Percentiles rank a stretch among this genome's conserved stretches.
phyloP scores from a whole-genome alignment of 2,797 vertebrate genomes.

The Margarornis squamiger region DNA sequence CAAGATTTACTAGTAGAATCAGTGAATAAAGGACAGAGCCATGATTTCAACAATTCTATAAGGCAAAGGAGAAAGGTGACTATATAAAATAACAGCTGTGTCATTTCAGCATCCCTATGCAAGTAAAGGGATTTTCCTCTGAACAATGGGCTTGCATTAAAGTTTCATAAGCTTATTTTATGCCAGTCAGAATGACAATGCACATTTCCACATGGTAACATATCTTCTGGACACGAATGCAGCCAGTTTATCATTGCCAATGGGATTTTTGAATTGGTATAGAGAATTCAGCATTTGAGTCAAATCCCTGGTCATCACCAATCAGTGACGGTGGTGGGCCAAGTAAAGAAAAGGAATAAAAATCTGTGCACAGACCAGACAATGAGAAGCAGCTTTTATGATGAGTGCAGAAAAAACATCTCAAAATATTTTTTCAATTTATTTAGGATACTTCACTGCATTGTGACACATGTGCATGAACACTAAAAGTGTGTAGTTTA shows the following conservation, averaged over 20 bases:
- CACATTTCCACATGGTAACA: background rate
- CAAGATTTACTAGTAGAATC: background rate
- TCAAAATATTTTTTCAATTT: background rate
- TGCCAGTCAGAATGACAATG: background rate
- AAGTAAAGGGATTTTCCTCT: background rate
- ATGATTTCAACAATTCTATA: background rate
- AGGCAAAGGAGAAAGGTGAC: background rate
- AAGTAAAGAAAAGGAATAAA: background rate
- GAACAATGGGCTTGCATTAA: background rate
- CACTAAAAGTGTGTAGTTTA: accelerated
- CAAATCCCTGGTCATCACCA: background rate
- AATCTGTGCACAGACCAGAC: background rate
- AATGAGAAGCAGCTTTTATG: background rate
- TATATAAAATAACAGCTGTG: background rate
- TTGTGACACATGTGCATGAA: accelerated
- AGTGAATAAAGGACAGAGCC: background rate
- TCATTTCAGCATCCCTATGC: background rate
- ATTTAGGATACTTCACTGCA: background rate
- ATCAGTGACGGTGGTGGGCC: background rate
- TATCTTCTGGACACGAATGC: background rate
- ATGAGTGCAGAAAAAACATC: background rate
- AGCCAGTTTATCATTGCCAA: background rate
- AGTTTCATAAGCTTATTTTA: background rate
- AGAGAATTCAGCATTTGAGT: background rate
- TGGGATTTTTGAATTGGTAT: background rate